Percentiles rank a stretch among this genome's conserved stretches.
phyloP scores from a whole-genome alignment of 2,888 invertebrate genomes.

The Trilocha varians region DNA sequence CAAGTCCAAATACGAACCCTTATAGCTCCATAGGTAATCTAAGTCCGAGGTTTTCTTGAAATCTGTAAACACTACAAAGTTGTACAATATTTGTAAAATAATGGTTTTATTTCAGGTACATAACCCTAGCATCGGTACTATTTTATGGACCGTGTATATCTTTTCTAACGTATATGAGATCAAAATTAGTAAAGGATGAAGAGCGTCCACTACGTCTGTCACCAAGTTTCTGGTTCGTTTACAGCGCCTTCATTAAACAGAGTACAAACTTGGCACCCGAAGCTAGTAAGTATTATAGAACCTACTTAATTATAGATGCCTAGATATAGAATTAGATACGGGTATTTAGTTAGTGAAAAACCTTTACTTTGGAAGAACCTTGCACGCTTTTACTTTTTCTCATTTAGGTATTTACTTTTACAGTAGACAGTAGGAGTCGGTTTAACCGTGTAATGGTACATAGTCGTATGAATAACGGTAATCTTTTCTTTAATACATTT shows the following conservation, averaged over 20 bases:
- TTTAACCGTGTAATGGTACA: too few species aligned
- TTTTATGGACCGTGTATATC: constrained; percentile 86
- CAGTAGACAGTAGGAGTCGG: too few species aligned
- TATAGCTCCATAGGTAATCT: too few species aligned
- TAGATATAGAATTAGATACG: too few species aligned
- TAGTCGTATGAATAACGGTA: too few species aligned
- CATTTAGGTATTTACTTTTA: too few species aligned
- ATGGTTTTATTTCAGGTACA: constrained; percentile 46
- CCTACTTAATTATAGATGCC: too few species aligned
- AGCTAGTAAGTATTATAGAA: constrained; percentile 75
- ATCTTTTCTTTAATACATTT: too few species aligned
- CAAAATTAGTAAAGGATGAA: constrained; percentile 74
- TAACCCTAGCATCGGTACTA: constrained; percentile 80
- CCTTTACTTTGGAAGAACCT: too few species aligned
- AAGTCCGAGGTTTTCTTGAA: background rate
- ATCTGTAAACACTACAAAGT: background rate
- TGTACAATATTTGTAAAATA: background rate
- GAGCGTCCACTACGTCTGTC: constrained; percentile 75
- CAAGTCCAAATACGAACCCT: too few species aligned
- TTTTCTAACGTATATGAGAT: constrained; percentile 76
- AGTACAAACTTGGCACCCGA: constrained; percentile 86
- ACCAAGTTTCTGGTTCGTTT: constrained; percentile 89
- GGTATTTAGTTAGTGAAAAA: too few species aligned
- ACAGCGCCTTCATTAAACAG: constrained; percentile 90
- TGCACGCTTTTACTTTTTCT: too few species aligned